Evolutionary conservation across 2,888 invertebrate species (phyloP).

Genomic region (Ennomos erosarius): DNA sequence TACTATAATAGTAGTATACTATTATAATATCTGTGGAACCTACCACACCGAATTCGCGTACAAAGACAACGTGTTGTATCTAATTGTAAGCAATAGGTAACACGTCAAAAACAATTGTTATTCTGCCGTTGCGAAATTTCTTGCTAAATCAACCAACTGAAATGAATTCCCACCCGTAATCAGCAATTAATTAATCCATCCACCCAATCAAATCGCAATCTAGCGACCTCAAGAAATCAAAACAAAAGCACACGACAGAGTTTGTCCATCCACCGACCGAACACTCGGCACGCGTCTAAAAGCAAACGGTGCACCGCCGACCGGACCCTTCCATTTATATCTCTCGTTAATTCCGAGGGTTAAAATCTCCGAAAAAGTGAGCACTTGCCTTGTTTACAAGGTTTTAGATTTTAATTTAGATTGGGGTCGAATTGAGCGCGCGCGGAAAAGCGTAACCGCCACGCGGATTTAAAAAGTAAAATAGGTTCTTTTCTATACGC

Average conservation of each 20-base stretch:
- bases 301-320: constrained; percentile 37
- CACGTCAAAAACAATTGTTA: too few relatives aligned
- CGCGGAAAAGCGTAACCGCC: constrained; percentile 66
- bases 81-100: too few relatives aligned
- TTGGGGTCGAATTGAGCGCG: constrained; percentile 70
- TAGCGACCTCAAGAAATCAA: constrained; percentile 34
- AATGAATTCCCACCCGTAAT: constrained; percentile 1
- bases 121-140: too few relatives aligned
- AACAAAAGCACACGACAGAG: constrained; percentile 54
- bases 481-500: constrained; percentile 51
- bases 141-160: background rate
- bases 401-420: constrained; percentile 87
- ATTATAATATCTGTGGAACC: too few relatives aligned
- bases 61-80: too few relatives aligned
- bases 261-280: constrained; percentile 68
- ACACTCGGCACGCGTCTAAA: constrained; percentile 41
- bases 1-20: too few relatives aligned
- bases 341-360: constrained; percentile 84
- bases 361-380: constrained; percentile 86
- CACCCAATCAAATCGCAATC: constrained; percentile 23
- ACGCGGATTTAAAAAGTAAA: constrained; percentile 46
- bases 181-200: constrained; percentile 4
- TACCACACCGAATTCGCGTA: too few relatives aligned
- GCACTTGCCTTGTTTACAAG: constrained; percentile 87
- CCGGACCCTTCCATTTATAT: constrained; percentile 70